These are phyloP conservation scores for Rhombomys opimus DNA, from an alignment of 2,113 vertebrate genomes.

Conservation along the genomic window DNA sequence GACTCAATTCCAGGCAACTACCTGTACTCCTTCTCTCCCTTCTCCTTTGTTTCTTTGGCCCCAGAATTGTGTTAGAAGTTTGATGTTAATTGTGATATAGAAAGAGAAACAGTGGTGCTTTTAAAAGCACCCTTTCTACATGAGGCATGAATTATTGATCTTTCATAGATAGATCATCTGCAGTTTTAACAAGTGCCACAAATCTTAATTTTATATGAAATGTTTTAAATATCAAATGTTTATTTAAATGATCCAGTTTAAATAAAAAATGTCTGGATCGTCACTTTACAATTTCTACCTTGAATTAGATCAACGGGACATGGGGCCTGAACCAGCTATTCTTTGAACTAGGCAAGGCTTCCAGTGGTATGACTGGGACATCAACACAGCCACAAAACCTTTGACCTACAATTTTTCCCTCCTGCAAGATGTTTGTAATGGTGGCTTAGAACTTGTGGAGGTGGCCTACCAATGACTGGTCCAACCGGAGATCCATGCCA, in stretches of 20 bases:
- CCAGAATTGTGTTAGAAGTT: background rate
- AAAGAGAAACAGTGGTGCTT: background rate
- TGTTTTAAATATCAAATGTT: background rate
- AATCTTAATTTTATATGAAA: constrained; percentile 11
- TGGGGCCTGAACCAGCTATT: background rate
- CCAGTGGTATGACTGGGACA: background rate
- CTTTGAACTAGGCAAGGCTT: background rate
- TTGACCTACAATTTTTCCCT: background rate
- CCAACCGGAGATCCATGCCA: background rate
- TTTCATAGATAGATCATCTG: background rate
- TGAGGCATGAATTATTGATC: background rate
- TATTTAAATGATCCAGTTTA: constrained; percentile 1
- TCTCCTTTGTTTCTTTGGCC: accelerated
- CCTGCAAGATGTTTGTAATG: background rate
- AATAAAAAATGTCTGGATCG: background rate
- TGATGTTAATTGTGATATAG: background rate
- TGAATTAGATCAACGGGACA: background rate
- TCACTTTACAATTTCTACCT: background rate
- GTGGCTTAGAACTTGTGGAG: background rate
- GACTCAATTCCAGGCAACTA: background rate
- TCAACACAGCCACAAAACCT: background rate
- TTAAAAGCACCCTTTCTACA: background rate
- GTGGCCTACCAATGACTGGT: background rate
- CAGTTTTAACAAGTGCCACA: background rate
- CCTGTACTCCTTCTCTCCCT: background rate